These are phyloP conservation scores for Falco peregrinus DNA, from an alignment of 2,797 vertebrate genomes.

Conservation along the genomic window DNA sequence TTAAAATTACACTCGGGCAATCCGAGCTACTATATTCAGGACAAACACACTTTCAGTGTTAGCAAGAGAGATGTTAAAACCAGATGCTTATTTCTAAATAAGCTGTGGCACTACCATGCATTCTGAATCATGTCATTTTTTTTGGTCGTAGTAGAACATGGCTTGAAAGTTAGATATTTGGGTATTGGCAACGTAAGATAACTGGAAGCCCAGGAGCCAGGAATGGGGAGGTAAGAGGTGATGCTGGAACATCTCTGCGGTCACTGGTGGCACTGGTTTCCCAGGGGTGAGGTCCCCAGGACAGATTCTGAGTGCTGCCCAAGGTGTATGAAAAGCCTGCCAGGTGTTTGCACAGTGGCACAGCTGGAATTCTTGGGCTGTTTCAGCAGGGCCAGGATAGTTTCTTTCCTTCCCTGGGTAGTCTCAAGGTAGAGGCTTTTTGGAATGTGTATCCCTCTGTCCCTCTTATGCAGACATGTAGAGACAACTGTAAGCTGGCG, in stretches of 20 bases:
- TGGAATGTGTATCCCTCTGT: not conserved
- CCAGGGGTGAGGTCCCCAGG: not conserved
- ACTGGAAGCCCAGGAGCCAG: not conserved
- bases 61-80: not conserved
- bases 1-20: not conserved
- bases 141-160: not conserved
- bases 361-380: not conserved
- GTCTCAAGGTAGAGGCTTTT: not conserved
- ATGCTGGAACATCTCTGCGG: not conserved
- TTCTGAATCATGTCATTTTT: not conserved
- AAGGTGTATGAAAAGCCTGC: not conserved
- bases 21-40: not conserved
- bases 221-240: fast-evolving
- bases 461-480: not conserved
- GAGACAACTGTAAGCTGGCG: not conserved
- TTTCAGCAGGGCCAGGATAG: not conserved
- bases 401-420: not conserved
- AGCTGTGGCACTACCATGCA: not conserved
- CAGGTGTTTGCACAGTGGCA: not conserved
- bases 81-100: not conserved
- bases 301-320: not conserved
- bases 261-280: not conserved
- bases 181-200: not conserved
- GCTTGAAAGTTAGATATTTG: not conserved
- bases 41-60: not conserved